phyloP scores from a whole-genome alignment of 2,888 invertebrate genomes.

The Trissolcus brochymenae region DNA sequence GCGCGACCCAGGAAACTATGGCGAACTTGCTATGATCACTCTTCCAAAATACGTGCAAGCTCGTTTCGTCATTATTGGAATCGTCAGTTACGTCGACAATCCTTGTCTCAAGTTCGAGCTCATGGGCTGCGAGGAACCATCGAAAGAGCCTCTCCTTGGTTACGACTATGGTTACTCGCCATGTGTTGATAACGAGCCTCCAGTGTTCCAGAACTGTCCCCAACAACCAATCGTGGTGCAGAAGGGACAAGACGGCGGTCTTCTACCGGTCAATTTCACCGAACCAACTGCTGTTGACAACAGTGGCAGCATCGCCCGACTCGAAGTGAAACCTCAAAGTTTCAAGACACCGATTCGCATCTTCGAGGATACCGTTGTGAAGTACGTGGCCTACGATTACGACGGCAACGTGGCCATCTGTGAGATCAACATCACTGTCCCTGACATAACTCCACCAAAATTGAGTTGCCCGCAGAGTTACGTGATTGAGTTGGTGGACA shows the following conservation, averaged over 20 bases:
- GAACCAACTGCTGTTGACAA: constrained; percentile 97
- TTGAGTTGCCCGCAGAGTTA: constrained; percentile 95
- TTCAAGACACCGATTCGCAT: constrained; percentile 92
- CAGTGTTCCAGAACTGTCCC: constrained; percentile 97
- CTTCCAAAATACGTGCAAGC: constrained; percentile 95
- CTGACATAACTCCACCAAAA: constrained; percentile 93
- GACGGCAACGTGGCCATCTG: constrained; percentile 98
- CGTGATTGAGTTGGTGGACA: constrained; percentile 92
- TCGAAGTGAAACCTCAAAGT: constrained; percentile 94
- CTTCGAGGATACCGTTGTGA: constrained; percentile 93
- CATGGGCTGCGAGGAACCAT: constrained; percentile 95
- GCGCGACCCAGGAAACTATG: constrained; percentile 97
- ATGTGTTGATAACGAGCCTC: constrained; percentile 97
- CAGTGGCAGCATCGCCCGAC: constrained; percentile 93
- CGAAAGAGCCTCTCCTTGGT: constrained; percentile 88
- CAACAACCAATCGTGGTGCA: constrained; percentile 93
- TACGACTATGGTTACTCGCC: constrained; percentile 96
- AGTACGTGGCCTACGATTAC: constrained; percentile 97
- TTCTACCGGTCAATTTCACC: constrained; percentile 93
- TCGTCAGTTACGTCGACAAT: constrained; percentile 97
- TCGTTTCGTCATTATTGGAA: constrained; percentile 94
- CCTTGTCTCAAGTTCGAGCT: constrained; percentile 97
- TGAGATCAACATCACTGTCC: constrained; percentile 95
- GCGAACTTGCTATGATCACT: constrained; percentile 96
- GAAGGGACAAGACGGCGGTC: constrained; percentile 92